phyloP scores from a whole-genome alignment of 1,140 invertebrate genomes.

The Drosophila lini region DNA sequence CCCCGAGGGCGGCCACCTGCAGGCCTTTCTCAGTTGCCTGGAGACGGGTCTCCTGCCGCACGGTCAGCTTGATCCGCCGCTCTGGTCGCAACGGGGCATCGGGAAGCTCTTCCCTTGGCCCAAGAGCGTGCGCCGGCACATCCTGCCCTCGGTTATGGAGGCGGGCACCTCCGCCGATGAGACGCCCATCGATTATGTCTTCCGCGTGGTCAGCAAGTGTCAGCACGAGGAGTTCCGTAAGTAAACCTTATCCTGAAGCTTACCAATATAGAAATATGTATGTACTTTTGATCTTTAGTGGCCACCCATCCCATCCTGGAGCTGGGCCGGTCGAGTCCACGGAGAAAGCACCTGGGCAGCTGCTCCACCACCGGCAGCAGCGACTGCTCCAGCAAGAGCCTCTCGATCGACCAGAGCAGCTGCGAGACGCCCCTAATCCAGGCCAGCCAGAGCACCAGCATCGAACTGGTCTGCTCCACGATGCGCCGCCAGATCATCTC shows the following conservation, averaged over 20 bases:
- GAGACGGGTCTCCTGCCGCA: constrained; percentile 94
- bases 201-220: constrained; percentile 92
- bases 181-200: constrained; percentile 93
- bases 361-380: constrained; percentile 84
- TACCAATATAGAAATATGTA: too few relatives aligned
- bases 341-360: constrained; percentile 79
- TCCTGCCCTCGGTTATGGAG: constrained; percentile 86
- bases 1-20: constrained; percentile 94
- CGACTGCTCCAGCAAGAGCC: constrained; percentile 82
- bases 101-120: constrained; percentile 91
- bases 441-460: constrained; percentile 86
- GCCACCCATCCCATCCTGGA: constrained; percentile 80
- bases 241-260: constrained; percentile 27
- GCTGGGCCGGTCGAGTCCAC: constrained; percentile 73
- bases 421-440: constrained; percentile 83
- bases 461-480: constrained; percentile 93
- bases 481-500: constrained; percentile 98
- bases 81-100: constrained; percentile 95
- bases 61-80: constrained; percentile 95
- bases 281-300: constrained; percentile 16
- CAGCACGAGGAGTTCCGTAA: constrained; percentile 91
- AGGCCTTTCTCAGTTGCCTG: constrained; percentile 95
- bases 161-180: constrained; percentile 88
- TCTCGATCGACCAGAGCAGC: constrained; percentile 85
- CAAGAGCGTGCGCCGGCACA: constrained; percentile 87